phyloP scores from a whole-genome alignment of 2,888 invertebrate species.

The Torymus auratus region DNA sequence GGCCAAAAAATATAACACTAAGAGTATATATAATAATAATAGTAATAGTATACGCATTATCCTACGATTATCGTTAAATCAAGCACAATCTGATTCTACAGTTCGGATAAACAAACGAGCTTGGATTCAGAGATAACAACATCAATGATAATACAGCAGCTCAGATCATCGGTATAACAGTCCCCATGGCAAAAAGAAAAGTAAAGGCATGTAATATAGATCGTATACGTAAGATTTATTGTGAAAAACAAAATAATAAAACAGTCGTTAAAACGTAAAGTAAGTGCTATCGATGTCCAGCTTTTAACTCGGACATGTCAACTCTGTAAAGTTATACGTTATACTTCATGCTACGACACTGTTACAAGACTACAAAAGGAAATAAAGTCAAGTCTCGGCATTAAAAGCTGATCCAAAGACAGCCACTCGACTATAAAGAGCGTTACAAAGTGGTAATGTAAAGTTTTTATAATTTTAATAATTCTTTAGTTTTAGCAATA shows the following conservation, averaged over 20 bases:
- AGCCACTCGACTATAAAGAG: slow-evolving; percentile 10
- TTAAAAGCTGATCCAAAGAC: not conserved
- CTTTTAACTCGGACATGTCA: not conserved
- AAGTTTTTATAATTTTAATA: not conserved
- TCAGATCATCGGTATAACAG: slow-evolving; percentile 10
- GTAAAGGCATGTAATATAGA: slow-evolving; percentile 14
- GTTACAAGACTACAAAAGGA: slow-evolving; percentile 39
- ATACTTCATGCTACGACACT: slow-evolving; percentile 41
- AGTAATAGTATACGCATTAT: not conserved
- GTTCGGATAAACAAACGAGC: slow-evolving; percentile 43
- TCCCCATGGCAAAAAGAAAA: slow-evolving; percentile 7
- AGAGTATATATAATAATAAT: slow-evolving; percentile 3
- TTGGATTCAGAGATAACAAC: slow-evolving; percentile 43
- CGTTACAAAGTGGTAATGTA: slow-evolving; percentile 17
- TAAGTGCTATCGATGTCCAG: not conserved
- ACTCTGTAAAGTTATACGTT: slow-evolving; percentile 3
- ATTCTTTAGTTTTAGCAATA: not conserved
- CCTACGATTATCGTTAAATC: slow-evolving; percentile 14
- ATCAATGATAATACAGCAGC: slow-evolving; percentile 27
- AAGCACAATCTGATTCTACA: slow-evolving; percentile 32
- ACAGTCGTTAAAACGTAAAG: slow-evolving; percentile 1
- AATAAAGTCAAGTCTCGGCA: slow-evolving; percentile 2
- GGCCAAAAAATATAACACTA: not conserved
- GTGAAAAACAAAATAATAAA: too few relatives aligned
- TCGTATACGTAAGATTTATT: too few relatives aligned